Conservation (phyloP, 2,797 vertebrate species). For the Acipenser transmontanus region DNA sequence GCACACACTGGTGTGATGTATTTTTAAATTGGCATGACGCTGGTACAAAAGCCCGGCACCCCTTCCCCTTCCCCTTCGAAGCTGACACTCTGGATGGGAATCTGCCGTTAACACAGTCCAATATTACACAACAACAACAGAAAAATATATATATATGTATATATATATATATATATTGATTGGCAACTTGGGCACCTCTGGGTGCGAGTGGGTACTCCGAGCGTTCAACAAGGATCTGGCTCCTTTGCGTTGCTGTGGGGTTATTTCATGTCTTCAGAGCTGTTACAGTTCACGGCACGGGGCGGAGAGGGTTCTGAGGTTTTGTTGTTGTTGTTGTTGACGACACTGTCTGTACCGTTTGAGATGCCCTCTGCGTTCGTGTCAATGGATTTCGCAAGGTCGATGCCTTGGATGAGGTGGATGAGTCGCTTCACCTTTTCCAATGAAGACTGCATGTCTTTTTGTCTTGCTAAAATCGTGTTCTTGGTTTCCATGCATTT, state of each 20-base stretch:
- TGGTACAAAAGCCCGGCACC: constrained; percentile 60
- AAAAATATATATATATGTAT: constrained; percentile 59
- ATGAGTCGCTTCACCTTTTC: constrained; percentile 95
- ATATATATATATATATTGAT: constrained; percentile 71
- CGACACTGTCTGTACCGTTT: constrained; percentile 64
- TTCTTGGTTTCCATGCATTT: constrained; percentile 99
- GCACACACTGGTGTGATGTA: constrained; percentile 97
- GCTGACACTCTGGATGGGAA: constrained; percentile 78
- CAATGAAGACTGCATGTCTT: constrained; percentile 94
- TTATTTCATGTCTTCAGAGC: constrained; percentile 87
- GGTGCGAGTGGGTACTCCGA: constrained; percentile 73
- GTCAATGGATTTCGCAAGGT: constrained; percentile 80
- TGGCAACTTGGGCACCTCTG: constrained; percentile 94
- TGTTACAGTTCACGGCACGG: constrained; percentile 83
- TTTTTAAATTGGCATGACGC: constrained; percentile 90
- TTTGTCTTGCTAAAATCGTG: constrained; percentile 87
- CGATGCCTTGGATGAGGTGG: constrained; percentile 93
- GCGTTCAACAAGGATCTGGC: constrained; percentile 37
- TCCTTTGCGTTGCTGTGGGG: constrained; percentile 46
- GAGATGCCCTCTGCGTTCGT: constrained; percentile 56
- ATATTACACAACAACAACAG: constrained; percentile 81
- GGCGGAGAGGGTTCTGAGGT: constrained; percentile 75
- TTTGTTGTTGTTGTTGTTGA: constrained; percentile 64
- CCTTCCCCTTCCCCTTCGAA: constrained; percentile 53
- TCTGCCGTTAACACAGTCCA: constrained; percentile 87